A percentile compares a stretch with the other conserved stretches of the same genome.
Conservation (phyloP, 2,113 vertebrate species). For the Grus americana region DNA sequence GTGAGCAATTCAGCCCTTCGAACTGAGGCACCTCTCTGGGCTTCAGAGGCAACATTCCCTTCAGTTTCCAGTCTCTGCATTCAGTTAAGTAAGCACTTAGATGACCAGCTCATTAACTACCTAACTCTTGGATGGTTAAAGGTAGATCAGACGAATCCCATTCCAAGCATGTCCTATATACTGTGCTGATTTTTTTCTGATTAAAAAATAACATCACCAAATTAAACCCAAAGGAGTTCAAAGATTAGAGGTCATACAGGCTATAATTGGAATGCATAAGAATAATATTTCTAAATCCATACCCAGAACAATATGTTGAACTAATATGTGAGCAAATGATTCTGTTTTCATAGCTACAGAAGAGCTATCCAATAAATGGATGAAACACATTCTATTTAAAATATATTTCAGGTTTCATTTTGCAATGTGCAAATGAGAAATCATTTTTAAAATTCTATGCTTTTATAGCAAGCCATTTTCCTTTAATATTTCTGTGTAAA, state of each 20-base stretch:
- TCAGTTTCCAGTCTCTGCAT: neutral
- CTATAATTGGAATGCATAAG: neutral
- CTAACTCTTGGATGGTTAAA: neutral
- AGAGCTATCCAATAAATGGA: neutral
- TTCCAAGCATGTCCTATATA: neutral
- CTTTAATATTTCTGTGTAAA: neutral
- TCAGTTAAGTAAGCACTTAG: neutral
- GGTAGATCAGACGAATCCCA: neutral
- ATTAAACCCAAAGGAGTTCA: neutral
- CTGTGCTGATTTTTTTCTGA: neutral
- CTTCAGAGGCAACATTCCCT: neutral
- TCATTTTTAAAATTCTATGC: neutral
- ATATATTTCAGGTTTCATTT: slow-evolving; percentile 36
- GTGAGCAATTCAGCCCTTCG: neutral
- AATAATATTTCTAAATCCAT: slow-evolving; percentile 16
- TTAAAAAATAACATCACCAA: neutral
- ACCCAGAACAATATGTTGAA: slow-evolving; percentile 6
- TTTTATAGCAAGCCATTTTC: slow-evolving; percentile 1
- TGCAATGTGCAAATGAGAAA: slow-evolving; percentile 35
- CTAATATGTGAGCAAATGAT: neutral
- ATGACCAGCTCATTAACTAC: neutral
- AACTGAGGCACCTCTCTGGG: neutral
- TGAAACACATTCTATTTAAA: slow-evolving; percentile 11
- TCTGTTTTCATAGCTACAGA: slow-evolving; percentile 2
- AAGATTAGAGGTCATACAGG: neutral